These are phyloP conservation scores for Orius insidiosus DNA, from an alignment of 1,140 invertebrate genomes.

Conservation along the genomic window DNA sequence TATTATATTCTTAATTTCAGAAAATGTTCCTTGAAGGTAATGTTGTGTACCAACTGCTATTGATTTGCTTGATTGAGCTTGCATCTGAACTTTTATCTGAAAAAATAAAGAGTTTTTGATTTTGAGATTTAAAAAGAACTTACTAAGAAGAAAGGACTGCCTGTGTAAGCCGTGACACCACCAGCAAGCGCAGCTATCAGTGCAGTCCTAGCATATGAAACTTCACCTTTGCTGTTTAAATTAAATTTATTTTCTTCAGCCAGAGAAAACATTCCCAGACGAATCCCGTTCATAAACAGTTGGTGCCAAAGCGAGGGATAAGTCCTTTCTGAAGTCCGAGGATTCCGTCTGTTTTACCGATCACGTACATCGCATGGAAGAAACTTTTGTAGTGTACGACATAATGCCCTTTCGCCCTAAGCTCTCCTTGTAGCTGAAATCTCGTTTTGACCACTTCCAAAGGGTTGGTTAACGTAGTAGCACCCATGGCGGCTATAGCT, in stretches of 20 bases:
- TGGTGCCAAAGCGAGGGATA: constrained; percentile 61
- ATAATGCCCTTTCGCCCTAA: constrained; percentile 46
- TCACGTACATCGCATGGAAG: constrained; percentile 43
- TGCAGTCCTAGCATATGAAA: constrained; percentile 11
- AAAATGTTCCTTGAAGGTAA: constrained; percentile 43
- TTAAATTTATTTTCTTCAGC: constrained; percentile 12
- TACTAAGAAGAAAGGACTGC: constrained; percentile 67
- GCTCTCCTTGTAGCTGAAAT: constrained; percentile 75
- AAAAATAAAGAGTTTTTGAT: constrained; percentile 6
- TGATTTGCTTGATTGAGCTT: constrained; percentile 50
- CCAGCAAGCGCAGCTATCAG: constrained; percentile 31
- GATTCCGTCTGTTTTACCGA: constrained; percentile 43
- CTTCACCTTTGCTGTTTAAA: constrained; percentile 10
- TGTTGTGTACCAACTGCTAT: constrained; percentile 86
- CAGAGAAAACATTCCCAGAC: constrained; percentile 53
- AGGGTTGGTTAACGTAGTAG: constrained; percentile 47
- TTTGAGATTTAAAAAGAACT: constrained; percentile 11
- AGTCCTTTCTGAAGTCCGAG: constrained; percentile 62
- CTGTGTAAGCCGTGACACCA: constrained; percentile 50
- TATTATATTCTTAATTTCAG: constrained; percentile 24
- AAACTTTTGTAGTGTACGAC: constrained; percentile 38
- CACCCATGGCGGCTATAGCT: constrained; percentile 38
- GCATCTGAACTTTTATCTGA: constrained; percentile 75
- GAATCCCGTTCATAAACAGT: constrained; percentile 45
- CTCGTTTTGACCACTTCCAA: constrained; percentile 78